Conservation (phyloP, 2,888 invertebrate species). For the Nephrotoma guestfalica region DNA sequence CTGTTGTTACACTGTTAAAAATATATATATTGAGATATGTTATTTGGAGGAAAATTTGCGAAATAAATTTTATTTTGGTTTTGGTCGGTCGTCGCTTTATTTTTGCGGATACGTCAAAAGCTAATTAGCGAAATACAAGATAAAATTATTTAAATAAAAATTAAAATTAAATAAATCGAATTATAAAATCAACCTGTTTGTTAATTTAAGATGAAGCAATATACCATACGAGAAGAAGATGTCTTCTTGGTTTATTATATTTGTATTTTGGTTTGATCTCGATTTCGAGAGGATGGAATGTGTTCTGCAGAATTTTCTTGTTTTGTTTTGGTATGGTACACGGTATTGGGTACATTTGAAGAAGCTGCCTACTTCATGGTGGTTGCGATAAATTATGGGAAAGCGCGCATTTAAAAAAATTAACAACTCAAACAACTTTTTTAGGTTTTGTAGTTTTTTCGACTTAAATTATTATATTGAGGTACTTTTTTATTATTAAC, state of each 20-base stretch:
- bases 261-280: not conserved
- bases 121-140: conserved; percentile 2
- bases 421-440: not conserved
- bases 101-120: not conserved
- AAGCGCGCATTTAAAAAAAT: not conserved
- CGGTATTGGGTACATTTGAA: not conserved
- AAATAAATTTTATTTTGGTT: not conserved
- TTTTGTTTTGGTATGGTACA: not conserved
- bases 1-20: not conserved
- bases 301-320: not conserved
- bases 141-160: not conserved
- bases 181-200: conserved; percentile 2
- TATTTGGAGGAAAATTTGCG: not conserved
- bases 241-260: not conserved
- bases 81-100: not conserved
- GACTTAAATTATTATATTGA: not conserved
- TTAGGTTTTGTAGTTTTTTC: not conserved
- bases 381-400: not conserved
- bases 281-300: not conserved
- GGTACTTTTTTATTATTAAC: not conserved
- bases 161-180: not conserved
- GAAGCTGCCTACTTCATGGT: not conserved
- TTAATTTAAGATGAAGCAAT: not conserved
- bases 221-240: not conserved
- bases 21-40: not conserved